Conservation (phyloP, 2,113 vertebrate genomes). For the Paedocypris sp. region DNA sequence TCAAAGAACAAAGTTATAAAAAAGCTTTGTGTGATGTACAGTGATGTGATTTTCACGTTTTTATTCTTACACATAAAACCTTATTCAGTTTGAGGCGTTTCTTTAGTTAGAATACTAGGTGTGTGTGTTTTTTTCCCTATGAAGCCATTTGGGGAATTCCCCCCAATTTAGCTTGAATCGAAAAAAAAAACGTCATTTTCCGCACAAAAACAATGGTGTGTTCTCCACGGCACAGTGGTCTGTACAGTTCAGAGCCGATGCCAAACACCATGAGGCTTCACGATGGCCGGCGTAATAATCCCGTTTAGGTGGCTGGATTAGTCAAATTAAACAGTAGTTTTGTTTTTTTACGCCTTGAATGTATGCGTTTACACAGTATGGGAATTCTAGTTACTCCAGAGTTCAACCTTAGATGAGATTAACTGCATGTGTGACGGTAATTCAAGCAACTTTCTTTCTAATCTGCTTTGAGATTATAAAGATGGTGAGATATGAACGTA, state of each 20-base stretch:
- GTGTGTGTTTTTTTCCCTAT: slow-evolving; percentile 22
- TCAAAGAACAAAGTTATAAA: too few species aligned
- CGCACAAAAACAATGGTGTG: slow-evolving; percentile 8
- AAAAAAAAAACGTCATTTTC: slow-evolving; percentile 21
- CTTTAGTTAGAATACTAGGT: slow-evolving; percentile 16
- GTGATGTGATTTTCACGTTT: too few species aligned
- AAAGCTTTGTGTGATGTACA: too few species aligned
- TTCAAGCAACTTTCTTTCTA: too few species aligned
- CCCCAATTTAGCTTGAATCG: neutral
- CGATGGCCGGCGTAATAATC: neutral
- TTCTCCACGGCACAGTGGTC: slow-evolving; percentile 11
- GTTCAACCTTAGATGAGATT: too few species aligned
- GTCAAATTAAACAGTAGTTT: neutral
- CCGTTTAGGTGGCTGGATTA: neutral
- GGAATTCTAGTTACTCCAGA: too few species aligned
- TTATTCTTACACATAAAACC: too few species aligned
- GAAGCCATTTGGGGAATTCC: slow-evolving; percentile 30
- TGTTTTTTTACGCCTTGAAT: too few species aligned
- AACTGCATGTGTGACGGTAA: too few species aligned
- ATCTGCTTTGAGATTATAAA: too few species aligned
- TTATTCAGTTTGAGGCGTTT: slow-evolving; percentile 19
- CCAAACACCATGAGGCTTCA: slow-evolving; percentile 14
- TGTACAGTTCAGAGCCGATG: slow-evolving; percentile 15
- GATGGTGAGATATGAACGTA: neutral
- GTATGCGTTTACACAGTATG: too few species aligned